These are phyloP conservation scores for Carterocephalus palaemon DNA, from an alignment of 2,888 invertebrate species.

Conservation along the genomic window DNA sequence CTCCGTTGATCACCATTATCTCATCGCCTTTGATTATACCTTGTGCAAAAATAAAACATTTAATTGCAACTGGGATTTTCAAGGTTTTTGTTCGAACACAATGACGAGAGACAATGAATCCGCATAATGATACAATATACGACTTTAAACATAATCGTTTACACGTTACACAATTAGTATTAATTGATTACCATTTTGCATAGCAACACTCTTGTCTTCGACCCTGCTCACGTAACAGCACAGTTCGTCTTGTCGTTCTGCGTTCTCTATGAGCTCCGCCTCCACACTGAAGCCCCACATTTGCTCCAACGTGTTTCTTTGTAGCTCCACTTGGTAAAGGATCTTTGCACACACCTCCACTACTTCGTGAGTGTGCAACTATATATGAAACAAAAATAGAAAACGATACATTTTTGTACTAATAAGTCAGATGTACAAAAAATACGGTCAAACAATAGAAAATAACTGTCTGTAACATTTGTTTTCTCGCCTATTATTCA, in stretches of 20 bases:
- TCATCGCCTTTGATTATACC: slow-evolving; percentile 98
- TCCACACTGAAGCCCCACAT: slow-evolving; percentile 99
- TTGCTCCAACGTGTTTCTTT: slow-evolving; percentile 92
- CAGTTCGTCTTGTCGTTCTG: slow-evolving; percentile 96
- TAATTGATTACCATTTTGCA: slow-evolving; percentile 96
- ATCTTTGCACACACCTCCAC: slow-evolving; percentile 98
- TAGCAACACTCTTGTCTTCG: slow-evolving; percentile 96
- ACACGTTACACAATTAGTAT: too few species aligned
- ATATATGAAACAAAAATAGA: slow-evolving; percentile 34
- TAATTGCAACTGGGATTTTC: slow-evolving; percentile 27
- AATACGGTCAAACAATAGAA: slow-evolving; percentile 6
- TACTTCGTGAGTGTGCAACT: slow-evolving; percentile 95
- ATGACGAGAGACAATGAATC: slow-evolving; percentile 20
- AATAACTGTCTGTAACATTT: not conserved
- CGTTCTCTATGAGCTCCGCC: slow-evolving; percentile 97
- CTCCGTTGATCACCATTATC: slow-evolving; percentile 99
- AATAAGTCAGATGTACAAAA: slow-evolving; percentile 32
- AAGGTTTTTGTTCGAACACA: slow-evolving; percentile 25
- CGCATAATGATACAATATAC: slow-evolving; percentile 7
- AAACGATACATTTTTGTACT: not conserved
- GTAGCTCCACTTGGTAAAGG: slow-evolving; percentile 96
- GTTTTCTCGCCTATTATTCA: slow-evolving; percentile 18
- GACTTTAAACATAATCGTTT: too few species aligned
- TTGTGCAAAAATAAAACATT: slow-evolving; percentile 69
- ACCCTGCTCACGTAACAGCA: slow-evolving; percentile 98